phyloP scores from a whole-genome alignment of 2,797 vertebrate genomes.

The Dromococcyx pavoninus region DNA sequence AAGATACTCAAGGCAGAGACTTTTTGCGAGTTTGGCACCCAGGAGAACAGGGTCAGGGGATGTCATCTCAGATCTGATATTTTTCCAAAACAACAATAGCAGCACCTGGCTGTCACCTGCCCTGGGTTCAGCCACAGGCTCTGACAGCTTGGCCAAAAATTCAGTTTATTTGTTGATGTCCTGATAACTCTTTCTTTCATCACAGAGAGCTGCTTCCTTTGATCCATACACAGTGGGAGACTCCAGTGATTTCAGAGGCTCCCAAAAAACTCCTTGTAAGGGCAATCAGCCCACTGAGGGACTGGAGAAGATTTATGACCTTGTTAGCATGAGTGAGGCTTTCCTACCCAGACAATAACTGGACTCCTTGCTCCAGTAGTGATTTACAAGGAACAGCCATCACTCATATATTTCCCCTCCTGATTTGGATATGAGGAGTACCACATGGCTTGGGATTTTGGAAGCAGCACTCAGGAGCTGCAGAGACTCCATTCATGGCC shows the following conservation, averaged over 20 bases:
- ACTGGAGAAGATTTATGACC: background rate
- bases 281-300: background rate
- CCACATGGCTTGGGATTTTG: background rate
- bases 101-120: background rate
- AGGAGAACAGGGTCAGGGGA: background rate
- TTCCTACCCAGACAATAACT: background rate
- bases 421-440: background rate
- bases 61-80: background rate
- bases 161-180: background rate
- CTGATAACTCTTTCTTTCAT: background rate
- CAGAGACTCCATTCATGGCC: background rate
- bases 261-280: background rate
- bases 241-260: background rate
- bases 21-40: background rate
- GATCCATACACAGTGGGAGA: background rate
- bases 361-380: background rate
- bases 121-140: background rate
- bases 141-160: background rate
- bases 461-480: background rate
- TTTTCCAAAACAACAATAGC: background rate
- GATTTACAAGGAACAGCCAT: background rate
- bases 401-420: background rate
- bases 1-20: background rate
- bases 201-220: background rate
- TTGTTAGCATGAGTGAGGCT: background rate